Evolutionary conservation across 2,113 vertebrate species (phyloP), one percentile per base, ranked within the genome.

Genomic region (Percina caprodes): DNA sequence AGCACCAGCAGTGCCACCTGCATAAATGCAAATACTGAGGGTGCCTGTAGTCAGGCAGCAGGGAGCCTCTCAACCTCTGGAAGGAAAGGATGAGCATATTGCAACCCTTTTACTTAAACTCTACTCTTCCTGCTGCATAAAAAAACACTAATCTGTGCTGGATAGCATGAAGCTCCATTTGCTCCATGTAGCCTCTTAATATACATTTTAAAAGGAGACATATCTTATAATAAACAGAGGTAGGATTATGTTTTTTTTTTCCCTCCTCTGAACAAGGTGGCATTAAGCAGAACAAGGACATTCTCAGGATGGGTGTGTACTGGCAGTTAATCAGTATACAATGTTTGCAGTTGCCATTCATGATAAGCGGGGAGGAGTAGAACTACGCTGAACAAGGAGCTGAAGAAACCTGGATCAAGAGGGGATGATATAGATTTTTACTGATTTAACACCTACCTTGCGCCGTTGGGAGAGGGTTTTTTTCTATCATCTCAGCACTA

Each of bases 401-500:
- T 18, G 39, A 30, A 0, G 19, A 35, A 74, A 42, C 39, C 39
- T 42, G 39, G 39, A 42, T 42, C 39, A 42, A 11, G 10, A 42
- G 39, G 39, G 39, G 39, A 42, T 10, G 10, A 42, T 11, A 10
- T 8, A 39, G 39, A 39, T 2, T 39, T 39, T 39, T 39, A 39
- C 10, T 42, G 39, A 42, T 42, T 42, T 42, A 42, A 68, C 8
- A 93, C 96, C 90, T 89, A 97, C 96, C 96, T 82, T 96, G 92
- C 80, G 95, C 88, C 0, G 96, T 96, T 11, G 96, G 96, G n/a
- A 96, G 84, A 26, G 70, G 79, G 77, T 95, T 96, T 82, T 96
- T 97, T 90, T 94, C 95, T 35, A 87, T 35, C 0, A 95, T 97
- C 33, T 72, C 92, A 14, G 94, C 95, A 88, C 96, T 97, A 75